These are phyloP conservation scores for Eubasilissa splendida DNA, from an alignment of 2,888 invertebrate species.

Conservation along the genomic window DNA sequence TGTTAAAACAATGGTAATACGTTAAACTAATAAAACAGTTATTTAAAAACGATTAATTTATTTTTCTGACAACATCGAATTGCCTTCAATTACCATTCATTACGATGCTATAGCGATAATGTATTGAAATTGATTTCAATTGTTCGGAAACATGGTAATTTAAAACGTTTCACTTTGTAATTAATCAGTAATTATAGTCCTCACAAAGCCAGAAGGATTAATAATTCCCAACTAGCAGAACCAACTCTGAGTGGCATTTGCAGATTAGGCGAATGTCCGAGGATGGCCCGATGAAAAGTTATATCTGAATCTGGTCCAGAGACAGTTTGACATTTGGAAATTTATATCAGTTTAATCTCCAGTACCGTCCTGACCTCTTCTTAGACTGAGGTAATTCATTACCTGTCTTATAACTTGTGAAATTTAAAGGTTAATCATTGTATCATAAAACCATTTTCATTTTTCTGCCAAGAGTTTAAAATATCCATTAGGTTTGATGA, in stretches of 20 bases:
- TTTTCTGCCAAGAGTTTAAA: no score
- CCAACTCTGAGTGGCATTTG: neutral
- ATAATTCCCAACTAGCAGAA: neutral
- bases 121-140: constrained; percentile 19
- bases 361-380: neutral
- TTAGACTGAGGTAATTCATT: no score
- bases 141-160: constrained; percentile 4
- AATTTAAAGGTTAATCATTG: no score
- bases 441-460: no score
- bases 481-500: no score
- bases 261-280: neutral
- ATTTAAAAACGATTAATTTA: no score
- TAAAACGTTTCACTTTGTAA: constrained; percentile 6
- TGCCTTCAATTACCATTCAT: constrained; percentile 11
- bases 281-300: neutral
- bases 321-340: neutral
- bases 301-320: neutral
- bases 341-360: neutral
- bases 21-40: no score
- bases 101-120: neutral
- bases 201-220: neutral
- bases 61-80: neutral
- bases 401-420: no score
- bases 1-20: no score
- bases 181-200: constrained; percentile 22